A percentile compares a stretch with the other conserved stretches of the same genome.
phyloP scores from a whole-genome alignment of 2,888 invertebrate genomes.

The Griposia aprilina region DNA sequence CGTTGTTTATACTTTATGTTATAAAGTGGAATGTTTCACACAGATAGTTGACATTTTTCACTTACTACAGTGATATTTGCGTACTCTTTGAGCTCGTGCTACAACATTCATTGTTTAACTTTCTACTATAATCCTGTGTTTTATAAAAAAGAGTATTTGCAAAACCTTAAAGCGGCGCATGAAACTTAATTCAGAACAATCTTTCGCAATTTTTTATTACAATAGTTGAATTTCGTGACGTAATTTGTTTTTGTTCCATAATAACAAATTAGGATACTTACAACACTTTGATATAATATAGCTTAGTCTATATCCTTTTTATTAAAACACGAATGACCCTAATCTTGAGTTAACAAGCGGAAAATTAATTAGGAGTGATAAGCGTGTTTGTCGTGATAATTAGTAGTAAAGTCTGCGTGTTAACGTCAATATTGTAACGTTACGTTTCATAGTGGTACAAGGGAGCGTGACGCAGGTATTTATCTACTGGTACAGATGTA shows the following conservation, averaged over 20 bases:
- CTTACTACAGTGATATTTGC: slow-evolving; percentile 38
- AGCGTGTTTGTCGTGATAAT: slow-evolving; percentile 78
- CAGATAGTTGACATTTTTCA: slow-evolving; percentile 58
- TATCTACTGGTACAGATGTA: slow-evolving; percentile 55
- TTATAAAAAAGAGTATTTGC: slow-evolving; percentile 11
- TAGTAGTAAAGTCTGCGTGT: slow-evolving; percentile 74
- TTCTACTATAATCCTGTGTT: slow-evolving; percentile 14
- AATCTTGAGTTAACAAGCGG: slow-evolving; percentile 75
- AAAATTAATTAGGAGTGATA: slow-evolving; percentile 81
- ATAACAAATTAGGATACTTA: slow-evolving; percentile 20
- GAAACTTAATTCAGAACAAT: not conserved
- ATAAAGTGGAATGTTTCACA: slow-evolving; percentile 39
- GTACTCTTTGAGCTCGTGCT: slow-evolving; percentile 20
- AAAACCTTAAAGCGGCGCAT: slow-evolving; percentile 4
- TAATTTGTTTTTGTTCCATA: slow-evolving; percentile 26
- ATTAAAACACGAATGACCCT: slow-evolving; percentile 76
- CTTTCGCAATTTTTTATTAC: not conserved
- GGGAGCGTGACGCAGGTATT: slow-evolving; percentile 66
- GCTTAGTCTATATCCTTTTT: slow-evolving; percentile 67
- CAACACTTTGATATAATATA: slow-evolving; percentile 43
- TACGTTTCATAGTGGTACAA: slow-evolving; percentile 61
- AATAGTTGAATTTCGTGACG: slow-evolving; percentile 1
- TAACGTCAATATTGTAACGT: slow-evolving; percentile 75
- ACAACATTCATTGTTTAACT: slow-evolving; percentile 31
- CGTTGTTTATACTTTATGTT: slow-evolving; percentile 35